Percentiles rank a stretch among this genome's conserved stretches.
Conservation (phyloP, 1,140 invertebrate species). For the Ceratina calcarata region DNA sequence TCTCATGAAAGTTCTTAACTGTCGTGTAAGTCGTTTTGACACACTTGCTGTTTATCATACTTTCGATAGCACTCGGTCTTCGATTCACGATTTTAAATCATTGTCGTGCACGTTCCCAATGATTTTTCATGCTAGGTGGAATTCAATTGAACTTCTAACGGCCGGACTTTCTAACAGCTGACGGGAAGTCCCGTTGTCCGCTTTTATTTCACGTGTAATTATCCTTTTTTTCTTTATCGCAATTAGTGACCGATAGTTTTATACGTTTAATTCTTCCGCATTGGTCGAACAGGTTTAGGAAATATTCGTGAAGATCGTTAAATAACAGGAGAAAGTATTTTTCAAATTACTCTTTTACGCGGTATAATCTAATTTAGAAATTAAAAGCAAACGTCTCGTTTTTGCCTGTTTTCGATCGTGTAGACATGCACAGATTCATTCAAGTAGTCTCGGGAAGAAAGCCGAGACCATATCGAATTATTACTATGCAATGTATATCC, state of each 20-base stretch:
- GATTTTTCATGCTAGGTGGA: neutral
- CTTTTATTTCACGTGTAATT: neutral
- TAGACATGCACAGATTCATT: too few species aligned
- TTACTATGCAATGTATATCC: neutral
- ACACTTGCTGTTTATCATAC: too few species aligned
- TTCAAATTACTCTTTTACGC: neutral
- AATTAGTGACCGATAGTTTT: neutral
- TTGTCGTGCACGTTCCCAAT: too few species aligned
- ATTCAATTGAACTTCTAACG: neutral
- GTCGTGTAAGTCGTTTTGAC: too few species aligned
- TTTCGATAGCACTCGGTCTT: too few species aligned
- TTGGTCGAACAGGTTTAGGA: neutral
- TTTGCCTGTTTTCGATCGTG: too few species aligned
- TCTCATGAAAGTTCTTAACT: too few species aligned
- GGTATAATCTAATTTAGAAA: neutral
- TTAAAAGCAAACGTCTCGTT: too few species aligned
- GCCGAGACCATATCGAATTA: neutral
- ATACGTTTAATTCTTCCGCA: neutral
- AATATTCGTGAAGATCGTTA: neutral
- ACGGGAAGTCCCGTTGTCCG: neutral
- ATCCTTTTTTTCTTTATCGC: neutral
- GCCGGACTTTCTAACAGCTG: too few species aligned
- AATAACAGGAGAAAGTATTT: conserved; percentile 1
- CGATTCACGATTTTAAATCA: too few species aligned
- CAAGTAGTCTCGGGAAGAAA: neutral